phyloP scores from a whole-genome alignment of 2,797 vertebrate species.

The Diplodus sargus region DNA sequence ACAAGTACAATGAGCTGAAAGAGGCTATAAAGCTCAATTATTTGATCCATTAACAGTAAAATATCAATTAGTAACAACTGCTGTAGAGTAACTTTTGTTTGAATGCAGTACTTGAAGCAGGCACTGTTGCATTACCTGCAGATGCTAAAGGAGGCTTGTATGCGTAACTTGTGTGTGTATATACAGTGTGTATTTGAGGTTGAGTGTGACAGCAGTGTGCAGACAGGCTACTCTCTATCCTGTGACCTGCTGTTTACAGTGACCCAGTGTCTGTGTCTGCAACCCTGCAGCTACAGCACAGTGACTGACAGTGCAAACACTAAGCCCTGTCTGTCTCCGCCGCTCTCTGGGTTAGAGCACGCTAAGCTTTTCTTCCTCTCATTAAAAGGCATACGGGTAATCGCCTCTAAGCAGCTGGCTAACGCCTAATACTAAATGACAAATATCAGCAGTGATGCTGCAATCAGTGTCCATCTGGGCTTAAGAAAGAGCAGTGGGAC shows the following conservation, averaged over 20 bases:
- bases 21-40: too few relatives aligned
- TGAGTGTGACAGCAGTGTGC: constrained; percentile 28
- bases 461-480: constrained; percentile 8
- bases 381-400: constrained; percentile 80
- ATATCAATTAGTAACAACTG: too few relatives aligned
- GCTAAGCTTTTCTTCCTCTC: constrained; percentile 78
- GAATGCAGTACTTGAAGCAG: background rate
- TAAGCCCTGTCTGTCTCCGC: constrained; percentile 65
- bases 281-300: constrained; percentile 31
- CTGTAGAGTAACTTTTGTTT: background rate
- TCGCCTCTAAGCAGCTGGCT: constrained; percentile 77
- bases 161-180: background rate
- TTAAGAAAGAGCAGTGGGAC: constrained; percentile 19
- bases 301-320: constrained; percentile 28
- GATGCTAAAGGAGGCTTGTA: background rate
- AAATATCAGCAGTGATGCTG: constrained; percentile 54
- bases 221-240: constrained; percentile 53
- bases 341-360: constrained; percentile 70
- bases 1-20: too few relatives aligned
- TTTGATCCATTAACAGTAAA: too few relatives aligned
- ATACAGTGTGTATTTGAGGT: constrained; percentile 30
- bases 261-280: constrained; percentile 59
- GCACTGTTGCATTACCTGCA: background rate
- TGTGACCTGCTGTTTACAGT: constrained; percentile 56
- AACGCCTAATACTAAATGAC: constrained; percentile 70